phyloP scores from a whole-genome alignment of 2,888 invertebrate genomes.

The Cantharis lateralis region DNA sequence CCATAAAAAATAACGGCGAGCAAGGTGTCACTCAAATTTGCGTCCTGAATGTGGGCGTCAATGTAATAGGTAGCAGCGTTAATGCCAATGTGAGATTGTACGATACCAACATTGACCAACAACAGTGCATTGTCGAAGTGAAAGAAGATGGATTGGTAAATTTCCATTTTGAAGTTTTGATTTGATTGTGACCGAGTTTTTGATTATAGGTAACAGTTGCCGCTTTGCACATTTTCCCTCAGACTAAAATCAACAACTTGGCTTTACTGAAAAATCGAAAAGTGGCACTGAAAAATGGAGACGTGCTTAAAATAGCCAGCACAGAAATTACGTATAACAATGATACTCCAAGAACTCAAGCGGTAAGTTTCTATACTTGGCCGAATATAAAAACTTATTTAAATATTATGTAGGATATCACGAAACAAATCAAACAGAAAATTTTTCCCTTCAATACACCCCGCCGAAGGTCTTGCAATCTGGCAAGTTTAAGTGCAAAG shows the following conservation, averaged over 20 bases:
- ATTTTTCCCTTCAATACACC: background rate
- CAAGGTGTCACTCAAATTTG: background rate
- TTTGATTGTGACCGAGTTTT: background rate
- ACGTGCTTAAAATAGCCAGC: background rate
- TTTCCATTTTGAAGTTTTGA: background rate
- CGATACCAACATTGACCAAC: background rate
- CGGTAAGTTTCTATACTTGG: background rate
- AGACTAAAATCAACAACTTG: background rate
- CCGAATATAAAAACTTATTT: background rate
- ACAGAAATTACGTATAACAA: background rate
- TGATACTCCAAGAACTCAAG: background rate
- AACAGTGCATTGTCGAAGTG: background rate
- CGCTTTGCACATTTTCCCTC: background rate
- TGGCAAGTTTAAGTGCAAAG: background rate
- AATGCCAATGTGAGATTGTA: background rate
- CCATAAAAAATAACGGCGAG: background rate
- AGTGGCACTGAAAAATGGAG: background rate
- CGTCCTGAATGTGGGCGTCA: background rate
- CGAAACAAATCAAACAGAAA: background rate
- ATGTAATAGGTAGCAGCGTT: background rate
- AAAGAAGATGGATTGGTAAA: conserved; percentile 10
- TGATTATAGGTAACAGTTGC: background rate
- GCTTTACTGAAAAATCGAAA: background rate
- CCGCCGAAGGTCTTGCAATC: background rate
- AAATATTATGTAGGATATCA: background rate